Evolutionary conservation across 2,888 invertebrate genomes (phyloP), one percentile per base, ranked within the genome.

Genomic region (Diadegma fenestrale): DNA sequence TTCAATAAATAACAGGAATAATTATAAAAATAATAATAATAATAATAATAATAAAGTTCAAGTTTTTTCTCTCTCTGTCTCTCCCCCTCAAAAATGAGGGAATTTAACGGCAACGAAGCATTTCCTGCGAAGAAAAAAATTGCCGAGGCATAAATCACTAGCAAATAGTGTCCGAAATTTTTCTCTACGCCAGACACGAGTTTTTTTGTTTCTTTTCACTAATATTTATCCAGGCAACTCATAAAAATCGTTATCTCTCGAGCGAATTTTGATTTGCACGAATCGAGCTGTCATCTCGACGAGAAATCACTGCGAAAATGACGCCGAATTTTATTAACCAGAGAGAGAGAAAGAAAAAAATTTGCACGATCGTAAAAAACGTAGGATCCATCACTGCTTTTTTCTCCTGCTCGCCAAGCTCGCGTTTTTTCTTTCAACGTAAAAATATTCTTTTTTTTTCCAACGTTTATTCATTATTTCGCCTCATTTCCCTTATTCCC

Each of bases 1-100:
- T 45, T 79, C 75, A 54, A 85, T 51, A 75, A 78, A 85, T 75
- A 81, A 81, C 78, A 81, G 77, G 51, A 64, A 71, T 80, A 14
- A 77, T 71, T 43, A 69, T 80, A 2, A 80, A 51, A 64, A 71
- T 80, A 14, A 77, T 71, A 54, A 69, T 80, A 2, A 77, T 63
- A 30, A 84, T 54, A 54, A 69, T 80, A 10, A 77, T 63, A 30
- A 84, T 78, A 85, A 79, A 63, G 45, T 79, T 71, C 22, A 64
- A 54, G n/a, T 66, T 26, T 68, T 19, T 33, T 66, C 58, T 66
- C 48, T 45, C 48, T 58, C 66, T 76, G 37, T 75, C 41, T 45
- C n/a, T 63, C 17, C 3, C 58, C 26, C 26, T 12, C 14, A 26
- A 58, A 58, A 58, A 14, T 14, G 5, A 26, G 10, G 5, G 12